These are phyloP conservation scores for Oxyteleia sp. DNA, from an alignment of 2,888 invertebrate species.

Conservation along the genomic window DNA sequence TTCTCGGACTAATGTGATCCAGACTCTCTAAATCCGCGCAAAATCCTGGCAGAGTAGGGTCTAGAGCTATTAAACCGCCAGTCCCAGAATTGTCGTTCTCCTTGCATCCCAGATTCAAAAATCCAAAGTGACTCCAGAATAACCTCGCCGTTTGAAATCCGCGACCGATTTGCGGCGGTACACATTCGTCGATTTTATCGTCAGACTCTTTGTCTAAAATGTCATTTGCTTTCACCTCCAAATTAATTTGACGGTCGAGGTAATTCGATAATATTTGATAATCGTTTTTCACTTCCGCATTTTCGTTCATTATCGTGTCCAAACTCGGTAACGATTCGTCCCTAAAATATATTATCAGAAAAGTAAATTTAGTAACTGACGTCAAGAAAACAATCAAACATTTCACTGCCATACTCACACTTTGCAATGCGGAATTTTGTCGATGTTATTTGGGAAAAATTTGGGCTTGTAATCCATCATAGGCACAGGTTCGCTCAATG, in stretches of 20 bases:
- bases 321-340: slow-evolving; percentile 96
- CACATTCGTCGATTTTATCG: slow-evolving; percentile 91
- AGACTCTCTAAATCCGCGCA: slow-evolving; percentile 93
- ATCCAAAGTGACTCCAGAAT: slow-evolving; percentile 98
- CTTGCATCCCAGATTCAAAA: slow-evolving; percentile 89
- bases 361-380: slow-evolving; percentile 11
- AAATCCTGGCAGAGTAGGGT: slow-evolving; percentile 92
- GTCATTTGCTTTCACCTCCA: slow-evolving; percentile 86
- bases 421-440: no score
- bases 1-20: slow-evolving; percentile 95
- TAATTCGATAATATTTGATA: slow-evolving; percentile 92
- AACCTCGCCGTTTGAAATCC: slow-evolving; percentile 98
- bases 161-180: slow-evolving; percentile 94
- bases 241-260: slow-evolving; percentile 91
- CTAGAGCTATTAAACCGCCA: slow-evolving; percentile 91
- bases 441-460: no score
- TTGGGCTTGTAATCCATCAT: no score
- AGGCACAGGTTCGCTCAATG: no score
- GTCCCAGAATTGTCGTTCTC: slow-evolving; percentile 79
- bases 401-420: no score
- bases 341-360: slow-evolving; percentile 86
- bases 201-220: slow-evolving; percentile 83
- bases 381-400: slow-evolving; percentile 19
- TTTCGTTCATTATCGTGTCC: slow-evolving; percentile 92
- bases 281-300: slow-evolving; percentile 88